These are phyloP conservation scores for Mirza zaza DNA, from an alignment of 2,113 vertebrate species.

Conservation along the genomic window DNA sequence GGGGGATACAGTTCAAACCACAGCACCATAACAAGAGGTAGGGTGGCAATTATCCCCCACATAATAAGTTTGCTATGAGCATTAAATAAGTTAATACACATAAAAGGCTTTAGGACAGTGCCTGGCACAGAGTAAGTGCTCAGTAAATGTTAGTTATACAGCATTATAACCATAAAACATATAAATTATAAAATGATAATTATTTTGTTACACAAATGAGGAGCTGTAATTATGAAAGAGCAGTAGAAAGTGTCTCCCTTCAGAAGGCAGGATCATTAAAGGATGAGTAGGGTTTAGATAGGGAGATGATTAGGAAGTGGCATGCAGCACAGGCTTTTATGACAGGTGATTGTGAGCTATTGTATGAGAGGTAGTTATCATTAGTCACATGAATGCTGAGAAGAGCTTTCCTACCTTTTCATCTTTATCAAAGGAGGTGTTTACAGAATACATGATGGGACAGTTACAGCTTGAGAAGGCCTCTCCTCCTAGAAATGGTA, in stretches of 20 bases:
- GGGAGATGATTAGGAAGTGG: neutral
- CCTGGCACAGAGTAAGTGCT: neutral
- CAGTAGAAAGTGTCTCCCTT: neutral
- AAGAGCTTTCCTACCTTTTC: neutral
- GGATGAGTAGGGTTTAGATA: neutral
- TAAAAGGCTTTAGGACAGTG: neutral
- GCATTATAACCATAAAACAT: neutral
- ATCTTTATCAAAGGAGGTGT: neutral
- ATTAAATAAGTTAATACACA: neutral
- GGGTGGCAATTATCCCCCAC: neutral
- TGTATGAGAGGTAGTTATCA: neutral
- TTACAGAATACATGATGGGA: neutral
- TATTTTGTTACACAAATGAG: neutral
- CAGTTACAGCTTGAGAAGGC: neutral
- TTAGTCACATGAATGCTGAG: neutral
- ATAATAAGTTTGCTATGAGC: neutral
- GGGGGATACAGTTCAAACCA: neutral
- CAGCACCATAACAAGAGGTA: neutral
- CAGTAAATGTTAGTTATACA: neutral
- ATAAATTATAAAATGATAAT: neutral
- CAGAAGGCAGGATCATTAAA: neutral
- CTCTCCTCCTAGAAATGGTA: neutral
- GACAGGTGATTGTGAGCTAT: no score
- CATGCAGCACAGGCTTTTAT: neutral
- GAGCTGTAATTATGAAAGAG: neutral